phyloP scores from a whole-genome alignment of 2,888 invertebrate species.

The Philhelius pedissequus region DNA sequence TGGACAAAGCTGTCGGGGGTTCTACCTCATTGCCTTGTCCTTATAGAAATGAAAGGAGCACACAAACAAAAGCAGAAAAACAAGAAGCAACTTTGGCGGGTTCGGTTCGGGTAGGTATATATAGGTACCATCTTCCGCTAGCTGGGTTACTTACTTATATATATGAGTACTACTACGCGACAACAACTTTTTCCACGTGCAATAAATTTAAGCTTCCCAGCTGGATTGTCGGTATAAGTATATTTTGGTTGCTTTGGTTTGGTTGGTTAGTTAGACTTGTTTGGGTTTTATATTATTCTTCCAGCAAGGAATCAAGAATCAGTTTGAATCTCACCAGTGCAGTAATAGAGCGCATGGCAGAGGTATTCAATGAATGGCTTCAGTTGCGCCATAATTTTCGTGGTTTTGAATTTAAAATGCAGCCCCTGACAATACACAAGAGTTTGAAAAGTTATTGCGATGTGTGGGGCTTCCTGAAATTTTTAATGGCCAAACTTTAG shows the following conservation, averaged over 20 bases:
- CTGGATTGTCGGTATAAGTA: conserved; percentile 56
- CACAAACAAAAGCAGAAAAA: neutral
- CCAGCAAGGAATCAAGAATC: conserved; percentile 27
- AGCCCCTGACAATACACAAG: conserved; percentile 37
- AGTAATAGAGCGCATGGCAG: conserved; percentile 56
- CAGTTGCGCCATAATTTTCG: conserved; percentile 65
- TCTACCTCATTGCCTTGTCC: conserved; percentile 3
- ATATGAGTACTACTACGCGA: conserved; percentile 26
- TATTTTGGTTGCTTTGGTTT: no score
- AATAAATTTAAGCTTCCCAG: conserved; percentile 62
- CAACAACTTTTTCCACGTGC: conserved; percentile 61
- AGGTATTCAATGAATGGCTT: conserved; percentile 68
- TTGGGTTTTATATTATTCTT: neutral
- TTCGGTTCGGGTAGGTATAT: no score
- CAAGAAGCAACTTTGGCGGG: neutral
- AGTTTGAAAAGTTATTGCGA: conserved; percentile 55
- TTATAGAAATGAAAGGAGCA: conserved; percentile 1
- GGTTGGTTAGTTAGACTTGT: conserved; percentile 31
- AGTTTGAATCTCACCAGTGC: conserved; percentile 39
- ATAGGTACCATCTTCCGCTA: conserved; percentile 14
- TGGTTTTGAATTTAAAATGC: conserved; percentile 67
- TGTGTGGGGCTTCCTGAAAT: conserved; percentile 65
- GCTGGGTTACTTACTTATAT: neutral
- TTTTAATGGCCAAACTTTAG: conserved; percentile 52
- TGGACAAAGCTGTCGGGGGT: conserved; percentile 54